Evolutionary conservation across 2,888 invertebrate genomes (phyloP), one percentile per base, ranked within the genome.

Genomic region (Macrosoma leucophasiata): DNA sequence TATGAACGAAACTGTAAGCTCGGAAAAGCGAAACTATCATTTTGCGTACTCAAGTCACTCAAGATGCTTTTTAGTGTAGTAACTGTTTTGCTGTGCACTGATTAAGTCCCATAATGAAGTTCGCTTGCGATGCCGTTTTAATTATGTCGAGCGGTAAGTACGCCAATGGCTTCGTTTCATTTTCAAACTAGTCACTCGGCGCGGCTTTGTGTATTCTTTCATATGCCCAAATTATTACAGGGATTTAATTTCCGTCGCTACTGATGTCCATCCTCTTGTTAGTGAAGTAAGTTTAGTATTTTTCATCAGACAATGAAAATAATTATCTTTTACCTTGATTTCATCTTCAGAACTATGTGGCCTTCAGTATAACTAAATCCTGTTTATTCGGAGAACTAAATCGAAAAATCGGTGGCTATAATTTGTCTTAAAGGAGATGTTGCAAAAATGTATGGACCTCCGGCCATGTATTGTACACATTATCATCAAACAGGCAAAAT

Each of bases 71-170:
- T 57, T 58, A 55, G 65, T 61, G 54, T 70, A 73, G 54, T 70
- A 73, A 73, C 72, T 65, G 70, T 69, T 58, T 64, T 61, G 65
- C 67, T 55, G 67, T 72, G 73, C 72, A 70, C 75, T 76, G 73
- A 73, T 75, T 71, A 71, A 69, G 67, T 61, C 60, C 58, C 62
- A 59, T 74, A 73, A 75, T 66, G 68, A 74, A 69, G 60, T 74
- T 71, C 59, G 63, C 56, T 64, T 46, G 64, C 58, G 58, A 64
- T 68, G 63, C 73, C 66, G 69, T 73, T 76, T 76, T 76, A 77
- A 76, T 75, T 73, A 63, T 58, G 49, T 34, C 54, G 52, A 55
- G 53, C 57, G 50, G 58, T 46, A 58, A 56, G 43, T 37, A 10
- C 26, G 23, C 5, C 14, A 47, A 44, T 37, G 47, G 46, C 48